Base-by-base conservation (phyloP, 2,113 vertebrate species). In the Patagioenas fasciata region DNA sequence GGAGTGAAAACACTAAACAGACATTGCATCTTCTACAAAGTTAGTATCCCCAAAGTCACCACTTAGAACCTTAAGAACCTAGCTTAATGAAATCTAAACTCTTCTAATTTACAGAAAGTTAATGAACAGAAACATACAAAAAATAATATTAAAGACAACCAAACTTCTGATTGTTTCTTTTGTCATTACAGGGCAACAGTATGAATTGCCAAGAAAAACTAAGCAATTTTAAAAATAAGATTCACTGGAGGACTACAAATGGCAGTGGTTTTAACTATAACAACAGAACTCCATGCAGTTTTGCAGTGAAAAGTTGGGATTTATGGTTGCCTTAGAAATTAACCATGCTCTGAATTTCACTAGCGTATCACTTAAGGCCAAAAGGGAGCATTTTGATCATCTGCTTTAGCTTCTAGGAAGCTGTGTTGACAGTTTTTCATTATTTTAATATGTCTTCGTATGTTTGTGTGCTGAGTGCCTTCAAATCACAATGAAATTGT, bases 341-440 rank as follows among this genome's bases (percentile, higher is more conserved):
- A 83, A 26, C 9, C 17, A 15, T 21, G 20, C 4, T 77, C 34
- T 69, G 75, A 64, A 77, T 92, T 86, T 85, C 42, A 40, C 9
- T 36, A 40, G 1, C 1, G 0, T 14, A 32, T 64, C 20, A 42
- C 29, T 87, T 25, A 67, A 20, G 25, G 34, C 34, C 38, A 48
- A 90, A 82, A 56, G 5, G 56, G 42, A 85, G 5, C 12, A 17
- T 58, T 89, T 50, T 74, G 11, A 50, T 84, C 36, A 32, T 38
- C 65, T 71, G 18, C 5, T 88, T 81, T 67, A 54, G 19, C 19
- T 90, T 79, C 81, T 58, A 71, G 29, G 56, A 16, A 93, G 25
- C 6, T 0, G 0, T 1, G 0, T 0, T 72, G 23, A 42, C 15
- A 23, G 47, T 78, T 93, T 81, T 40, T 67, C 25, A 32, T 60